Percentiles rank a stretch among this genome's conserved stretches.
phyloP scores from a whole-genome alignment of 1,140 invertebrate genomes.

The Radopholus similis region DNA sequence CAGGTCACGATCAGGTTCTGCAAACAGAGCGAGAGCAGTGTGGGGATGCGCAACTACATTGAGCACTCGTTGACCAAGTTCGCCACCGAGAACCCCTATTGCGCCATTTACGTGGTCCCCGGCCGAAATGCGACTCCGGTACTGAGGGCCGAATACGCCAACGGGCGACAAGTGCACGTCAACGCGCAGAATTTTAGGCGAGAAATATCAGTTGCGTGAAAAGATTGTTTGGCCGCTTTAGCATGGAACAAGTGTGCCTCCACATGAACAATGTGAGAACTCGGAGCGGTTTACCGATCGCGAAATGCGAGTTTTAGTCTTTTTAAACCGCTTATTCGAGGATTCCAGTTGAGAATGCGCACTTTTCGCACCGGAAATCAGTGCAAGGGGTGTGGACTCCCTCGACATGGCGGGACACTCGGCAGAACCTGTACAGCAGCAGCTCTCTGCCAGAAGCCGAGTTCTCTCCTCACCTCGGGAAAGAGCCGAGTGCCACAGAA shows the following conservation, averaged over 20 bases:
- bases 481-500: slow-evolving; percentile 24
- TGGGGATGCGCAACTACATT: slow-evolving; percentile 44
- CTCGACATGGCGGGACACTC: slow-evolving; percentile 11
- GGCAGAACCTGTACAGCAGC: slow-evolving; percentile 22
- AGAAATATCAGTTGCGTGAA: background rate
- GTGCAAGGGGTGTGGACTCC: slow-evolving; percentile 43
- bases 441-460: slow-evolving; percentile 23
- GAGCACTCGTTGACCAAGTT: slow-evolving; percentile 28
- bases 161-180: slow-evolving; percentile 40
- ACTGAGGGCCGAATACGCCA: slow-evolving; percentile 44
- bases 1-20: slow-evolving; percentile 27
- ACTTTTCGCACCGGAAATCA: slow-evolving; percentile 31
- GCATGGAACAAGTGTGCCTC: slow-evolving; percentile 31
- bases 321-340: background rate
- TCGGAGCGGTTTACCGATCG: slow-evolving; percentile 37
- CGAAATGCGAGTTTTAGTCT: slow-evolving; percentile 28
- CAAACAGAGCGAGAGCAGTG: slow-evolving; percentile 32
- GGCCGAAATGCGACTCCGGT: slow-evolving; percentile 28
- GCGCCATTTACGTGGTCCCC: slow-evolving; percentile 44
- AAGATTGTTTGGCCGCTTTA: slow-evolving; percentile 11
- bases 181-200: slow-evolving; percentile 38
- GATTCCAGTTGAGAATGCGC: slow-evolving; percentile 5
- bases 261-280: slow-evolving; percentile 40
- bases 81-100: slow-evolving; percentile 35
- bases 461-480: slow-evolving; percentile 13